Evolutionary conservation across 2,797 vertebrate genomes (phyloP), one percentile per base, ranked within the genome.

Genomic region (Sebastes oblongus): DNA sequence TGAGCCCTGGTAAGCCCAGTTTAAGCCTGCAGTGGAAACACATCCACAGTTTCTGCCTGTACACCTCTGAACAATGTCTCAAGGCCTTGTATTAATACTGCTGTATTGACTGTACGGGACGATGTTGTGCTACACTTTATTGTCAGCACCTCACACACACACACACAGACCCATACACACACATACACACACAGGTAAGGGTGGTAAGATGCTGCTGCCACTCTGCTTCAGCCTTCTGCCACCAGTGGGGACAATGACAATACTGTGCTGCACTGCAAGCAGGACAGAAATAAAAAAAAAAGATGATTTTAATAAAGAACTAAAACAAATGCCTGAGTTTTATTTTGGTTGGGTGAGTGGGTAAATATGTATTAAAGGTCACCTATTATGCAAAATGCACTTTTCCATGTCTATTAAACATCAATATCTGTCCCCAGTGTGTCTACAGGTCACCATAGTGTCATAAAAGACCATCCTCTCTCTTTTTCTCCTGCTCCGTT

Each of bases 261-360:
- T 93, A 93, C 78, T 92, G 94, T 95, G 92, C 88, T 94, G 94
- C 92, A 93, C 90, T 89, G 87, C 85, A 78, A 94, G 91, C 90
- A 91, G 89, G 93, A 93, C 87, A 89, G 92, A 94, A 93, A 92
- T 94, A 64, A 5, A 5, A 94, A 93, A 93, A 93, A 93, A 88
- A 86, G 90, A 95, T 91, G 90, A 94, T 94, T 96, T 96, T 96
- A 95, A 91, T 95, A 96, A 92, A 92, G 91, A 95, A 86, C 79
- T 84, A 36, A 88, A 86, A 84, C 56, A 74, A 42, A 81, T 55
- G 46, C 59, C 56, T 58, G 72, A 11, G 24, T 59, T 72, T 89
- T 66, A 4, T 74, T 85, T 65, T 69, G 18, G 0, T 46, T 11
- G 32, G 29, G 13, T 69, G 52, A 61, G 27, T 61, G 10, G 0